A percentile compares a stretch with the other conserved stretches of the same genome.
phyloP scores from a whole-genome alignment of 2,888 invertebrate species.

The Caradrina kadenii region DNA sequence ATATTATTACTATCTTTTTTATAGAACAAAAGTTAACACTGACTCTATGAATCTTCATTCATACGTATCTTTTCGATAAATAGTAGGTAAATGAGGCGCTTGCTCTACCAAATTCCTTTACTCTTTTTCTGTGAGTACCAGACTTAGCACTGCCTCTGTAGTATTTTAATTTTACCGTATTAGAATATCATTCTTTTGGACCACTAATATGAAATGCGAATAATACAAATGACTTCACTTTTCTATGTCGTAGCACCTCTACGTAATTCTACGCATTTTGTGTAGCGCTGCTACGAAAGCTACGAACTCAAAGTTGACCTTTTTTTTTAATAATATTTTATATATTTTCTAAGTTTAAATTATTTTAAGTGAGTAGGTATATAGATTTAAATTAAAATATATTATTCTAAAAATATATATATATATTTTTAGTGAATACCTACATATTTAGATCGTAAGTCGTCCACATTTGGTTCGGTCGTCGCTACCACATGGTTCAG shows the following conservation, averaged over 20 bases:
- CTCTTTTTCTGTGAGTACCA: not conserved
- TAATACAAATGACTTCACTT: not conserved
- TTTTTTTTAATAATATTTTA: not conserved
- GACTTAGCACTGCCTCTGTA: too few species aligned
- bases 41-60: not conserved
- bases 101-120: not conserved
- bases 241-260: slow-evolving; percentile 11
- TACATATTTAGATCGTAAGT: slow-evolving; percentile 71
- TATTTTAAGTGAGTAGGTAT: not conserved
- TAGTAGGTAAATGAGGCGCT: not conserved
- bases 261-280: not conserved
- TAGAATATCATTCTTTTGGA: too few species aligned
- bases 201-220: too few species aligned
- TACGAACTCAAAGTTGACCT: not conserved
- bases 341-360: not conserved
- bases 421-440: slow-evolving; percentile 45
- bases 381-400: not conserved
- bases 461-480: slow-evolving; percentile 45
- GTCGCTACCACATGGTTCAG: not conserved
- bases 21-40: not conserved
- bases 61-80: not conserved
- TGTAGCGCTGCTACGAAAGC: slow-evolving; percentile 18
- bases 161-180: too few species aligned
- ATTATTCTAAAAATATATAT: not conserved
- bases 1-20: not conserved